These are phyloP conservation scores for Saxidomus purpurata DNA, from an alignment of 1,140 invertebrate genomes.

Conservation along the genomic window DNA sequence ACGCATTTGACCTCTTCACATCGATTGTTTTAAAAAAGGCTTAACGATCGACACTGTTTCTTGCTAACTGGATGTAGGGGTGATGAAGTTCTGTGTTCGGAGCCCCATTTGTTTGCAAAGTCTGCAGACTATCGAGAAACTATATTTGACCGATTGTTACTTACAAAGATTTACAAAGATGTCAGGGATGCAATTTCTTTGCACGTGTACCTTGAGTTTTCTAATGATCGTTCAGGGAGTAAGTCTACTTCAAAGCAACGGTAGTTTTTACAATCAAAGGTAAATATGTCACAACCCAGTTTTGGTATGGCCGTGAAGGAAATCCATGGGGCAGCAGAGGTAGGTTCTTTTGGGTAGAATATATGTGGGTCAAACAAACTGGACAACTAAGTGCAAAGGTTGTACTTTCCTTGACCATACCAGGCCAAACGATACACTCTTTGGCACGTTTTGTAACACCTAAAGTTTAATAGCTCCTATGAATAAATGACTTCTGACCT, in stretches of 20 bases:
- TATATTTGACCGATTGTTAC: too few relatives aligned
- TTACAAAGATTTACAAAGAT: too few relatives aligned
- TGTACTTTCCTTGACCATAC: background rate
- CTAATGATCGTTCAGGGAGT: background rate
- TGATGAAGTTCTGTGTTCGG: background rate
- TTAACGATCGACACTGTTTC: background rate
- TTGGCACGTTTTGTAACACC: background rate
- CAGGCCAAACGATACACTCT: background rate
- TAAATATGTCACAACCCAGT: background rate
- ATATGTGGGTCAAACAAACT: background rate
- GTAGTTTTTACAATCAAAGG: background rate
- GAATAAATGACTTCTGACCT: too few relatives aligned
- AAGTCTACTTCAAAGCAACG: constrained; percentile 7
- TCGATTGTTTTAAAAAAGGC: too few relatives aligned
- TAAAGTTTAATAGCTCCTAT: too few relatives aligned
- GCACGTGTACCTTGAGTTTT: background rate
- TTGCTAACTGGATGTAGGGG: background rate
- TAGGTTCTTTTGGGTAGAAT: background rate
- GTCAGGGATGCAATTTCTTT: background rate
- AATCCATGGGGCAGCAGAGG: background rate
- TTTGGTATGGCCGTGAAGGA: background rate
- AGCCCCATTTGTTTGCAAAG: constrained; percentile 13
- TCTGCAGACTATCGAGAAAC: background rate
- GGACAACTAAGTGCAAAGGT: background rate
- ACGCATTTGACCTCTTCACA: too few relatives aligned